Evolutionary conservation across 2,797 vertebrate species (phyloP), one percentile per base, ranked within the genome.

Genomic region (Steatocranus sp.): DNA sequence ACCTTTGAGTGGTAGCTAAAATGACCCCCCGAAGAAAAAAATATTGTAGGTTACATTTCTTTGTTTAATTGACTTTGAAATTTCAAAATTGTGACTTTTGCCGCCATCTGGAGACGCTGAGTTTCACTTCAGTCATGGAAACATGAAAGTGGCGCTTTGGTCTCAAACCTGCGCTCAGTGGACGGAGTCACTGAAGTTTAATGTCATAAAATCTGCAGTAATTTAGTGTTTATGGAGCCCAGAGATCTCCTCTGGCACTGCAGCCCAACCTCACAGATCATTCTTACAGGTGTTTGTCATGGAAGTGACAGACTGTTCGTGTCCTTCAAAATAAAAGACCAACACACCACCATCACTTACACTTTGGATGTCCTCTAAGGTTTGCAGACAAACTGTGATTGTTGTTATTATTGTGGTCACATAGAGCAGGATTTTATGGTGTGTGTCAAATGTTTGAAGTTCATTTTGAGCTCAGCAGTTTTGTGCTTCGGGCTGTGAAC

Each of bases 121-220:
- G 49, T 20, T 75, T 51, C 79, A 36, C 11, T 32, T 66, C 3
- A 46, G 46, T 80, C 50, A 50, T 17, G 43, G 30, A 75, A 73
- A 84, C 63, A 58, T 12, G 23, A 56, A 56, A 73, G 27, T 3
- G 3, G 23, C 20, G 8, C n/a, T 81, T 3, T 30, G 38, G 38
- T 5, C 1, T 54, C 18, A 34, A 50, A 50, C n/a, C 53, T 56
- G 5, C 6, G 5, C 48, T 17, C 23, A 76, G 11, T 8, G 14
- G 15, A 15, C 34, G 12, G 46, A 1, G 25, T 48, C 68, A 30
- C 10, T n/a, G 2, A 83, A 80, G 30, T 43, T 34, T 58, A 43
- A 25, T 11, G 4, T 15, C 80, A 54, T 80, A 74, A 86, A 76
- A 58, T 25, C 23, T 81, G 32, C 75, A 58, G 56, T 76, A 77